Evolutionary conservation across 2,113 vertebrate species (phyloP), one percentile per base, ranked within the genome.

Genomic region (Alethe diademata): DNA sequence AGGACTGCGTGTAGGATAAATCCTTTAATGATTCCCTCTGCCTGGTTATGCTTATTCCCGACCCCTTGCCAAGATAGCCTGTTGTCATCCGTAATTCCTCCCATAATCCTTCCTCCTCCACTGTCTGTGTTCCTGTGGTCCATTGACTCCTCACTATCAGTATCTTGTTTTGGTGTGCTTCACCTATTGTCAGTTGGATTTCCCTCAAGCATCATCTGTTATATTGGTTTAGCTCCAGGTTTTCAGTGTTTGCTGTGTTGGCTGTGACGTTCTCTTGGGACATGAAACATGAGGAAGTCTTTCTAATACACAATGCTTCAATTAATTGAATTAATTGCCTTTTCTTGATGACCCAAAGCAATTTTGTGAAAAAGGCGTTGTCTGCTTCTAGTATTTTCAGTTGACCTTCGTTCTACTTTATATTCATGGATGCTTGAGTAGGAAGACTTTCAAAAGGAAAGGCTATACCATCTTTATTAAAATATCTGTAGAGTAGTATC

Each of bases 261-360:
- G 19, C 50, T 86, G 19, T 73, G 19, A 25, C 28, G 9, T 80
- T 91, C 33, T 48, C 51, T 45, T 70, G 56, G 33, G 50, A 31
- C 5, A 0, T 48, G 8, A 31, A 38, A 5, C 0, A 0, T 35
- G 19, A 80, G 65, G 35, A 89, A 17, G 14, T 61, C 28, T 85
- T 86, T 78, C 23, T 86, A 38, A 80, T 47, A 17, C 26, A 25
- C 20, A 47, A 11, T 50, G 20, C 33, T 69, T 93, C 36, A 23
- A 7, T 58, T 58, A 75, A 17, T 50, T 83, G 13, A n/a, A 19
- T 75, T 62, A 75, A 17, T 61, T 90, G 28, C 13, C 5, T 40
- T 42, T 86, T 64, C 64, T 91, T 64, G 12, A 57, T 93, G 54
- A 43, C 20, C 23, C 29, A 81, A 42, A 65, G 19, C 20, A 29